Evolutionary conservation across 2,113 vertebrate species (phyloP).

Genomic region (Hoplias malabaricus): DNA sequence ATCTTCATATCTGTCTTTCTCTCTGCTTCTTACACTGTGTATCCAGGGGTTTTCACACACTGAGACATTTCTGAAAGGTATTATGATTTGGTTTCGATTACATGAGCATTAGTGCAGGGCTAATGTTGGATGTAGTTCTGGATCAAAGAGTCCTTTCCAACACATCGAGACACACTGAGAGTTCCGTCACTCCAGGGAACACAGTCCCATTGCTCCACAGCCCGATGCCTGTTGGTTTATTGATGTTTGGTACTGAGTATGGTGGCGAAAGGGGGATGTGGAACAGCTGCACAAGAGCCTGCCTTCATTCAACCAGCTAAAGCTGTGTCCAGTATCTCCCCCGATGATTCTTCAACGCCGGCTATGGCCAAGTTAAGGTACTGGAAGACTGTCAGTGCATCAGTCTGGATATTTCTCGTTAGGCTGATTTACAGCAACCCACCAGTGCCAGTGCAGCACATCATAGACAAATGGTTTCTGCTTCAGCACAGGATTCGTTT

Average conservation of each 20-base stretch:
- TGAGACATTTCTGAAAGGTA: no score
- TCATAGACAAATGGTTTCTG: slow-evolving; percentile 47
- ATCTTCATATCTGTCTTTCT: not conserved
- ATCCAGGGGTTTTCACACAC: no score
- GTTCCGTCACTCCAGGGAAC: no score
- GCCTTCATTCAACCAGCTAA: not conserved
- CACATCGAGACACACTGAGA: no score
- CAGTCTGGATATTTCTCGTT: slow-evolving; percentile 65
- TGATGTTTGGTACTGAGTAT: no score
- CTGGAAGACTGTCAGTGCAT: slow-evolving; percentile 59
- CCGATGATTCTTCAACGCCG: not conserved
- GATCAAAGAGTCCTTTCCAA: no score
- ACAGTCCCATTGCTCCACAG: no score
- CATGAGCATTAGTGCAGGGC: no score
- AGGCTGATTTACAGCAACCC: slow-evolving; percentile 66
- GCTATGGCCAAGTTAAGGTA: slow-evolving; percentile 48
- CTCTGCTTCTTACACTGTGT: not conserved
- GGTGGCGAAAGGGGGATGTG: not conserved
- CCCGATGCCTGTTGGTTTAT: no score
- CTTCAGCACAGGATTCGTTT: slow-evolving; percentile 22
- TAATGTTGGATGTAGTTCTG: no score
- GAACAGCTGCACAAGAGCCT: not conserved
- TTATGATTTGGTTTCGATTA: no score
- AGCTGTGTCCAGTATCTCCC: not conserved
- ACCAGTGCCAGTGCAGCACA: slow-evolving; percentile 29